Conservation (phyloP, 2,888 invertebrate species). For the Noctua pronuba region DNA sequence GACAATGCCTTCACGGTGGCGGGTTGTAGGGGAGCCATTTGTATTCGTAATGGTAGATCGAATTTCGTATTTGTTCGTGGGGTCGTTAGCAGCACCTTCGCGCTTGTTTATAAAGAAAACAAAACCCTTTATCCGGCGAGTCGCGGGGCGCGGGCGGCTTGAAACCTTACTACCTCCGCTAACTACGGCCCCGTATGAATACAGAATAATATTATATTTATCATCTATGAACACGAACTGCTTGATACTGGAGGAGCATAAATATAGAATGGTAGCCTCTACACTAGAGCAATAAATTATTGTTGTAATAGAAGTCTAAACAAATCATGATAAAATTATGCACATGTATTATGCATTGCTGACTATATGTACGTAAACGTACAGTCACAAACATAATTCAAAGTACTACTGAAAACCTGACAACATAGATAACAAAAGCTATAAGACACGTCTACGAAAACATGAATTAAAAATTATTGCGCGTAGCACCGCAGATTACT, state of each 20-base stretch:
- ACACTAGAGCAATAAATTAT: constrained; percentile 47
- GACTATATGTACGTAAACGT: constrained; percentile 7
- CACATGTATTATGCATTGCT: constrained; percentile 37
- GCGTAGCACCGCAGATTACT: neutral
- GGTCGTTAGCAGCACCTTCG: constrained; percentile 90
- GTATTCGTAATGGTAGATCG: constrained; percentile 90
- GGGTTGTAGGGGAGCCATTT: constrained; percentile 83
- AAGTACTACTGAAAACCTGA: constrained; percentile 10
- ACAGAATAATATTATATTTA: constrained; percentile 68
- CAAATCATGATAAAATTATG: constrained; percentile 52
- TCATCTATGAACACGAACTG: constrained; percentile 46
- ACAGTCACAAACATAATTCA: constrained; percentile 8
- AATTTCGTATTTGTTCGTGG: constrained; percentile 90
- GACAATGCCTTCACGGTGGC: constrained; percentile 83
- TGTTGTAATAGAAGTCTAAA: constrained; percentile 29
- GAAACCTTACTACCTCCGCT: constrained; percentile 76
- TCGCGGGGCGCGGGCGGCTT: constrained; percentile 67
- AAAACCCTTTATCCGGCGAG: constrained; percentile 83
- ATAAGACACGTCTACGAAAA: neutral
- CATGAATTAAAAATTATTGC: neutral
- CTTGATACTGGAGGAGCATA: constrained; percentile 40
- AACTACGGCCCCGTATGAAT: constrained; percentile 71
- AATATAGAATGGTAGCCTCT: constrained; percentile 22
- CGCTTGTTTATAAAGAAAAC: constrained; percentile 90
- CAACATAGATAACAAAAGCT: neutral